Conservation (phyloP, 2,797 vertebrate genomes). For the Periparus ater region DNA sequence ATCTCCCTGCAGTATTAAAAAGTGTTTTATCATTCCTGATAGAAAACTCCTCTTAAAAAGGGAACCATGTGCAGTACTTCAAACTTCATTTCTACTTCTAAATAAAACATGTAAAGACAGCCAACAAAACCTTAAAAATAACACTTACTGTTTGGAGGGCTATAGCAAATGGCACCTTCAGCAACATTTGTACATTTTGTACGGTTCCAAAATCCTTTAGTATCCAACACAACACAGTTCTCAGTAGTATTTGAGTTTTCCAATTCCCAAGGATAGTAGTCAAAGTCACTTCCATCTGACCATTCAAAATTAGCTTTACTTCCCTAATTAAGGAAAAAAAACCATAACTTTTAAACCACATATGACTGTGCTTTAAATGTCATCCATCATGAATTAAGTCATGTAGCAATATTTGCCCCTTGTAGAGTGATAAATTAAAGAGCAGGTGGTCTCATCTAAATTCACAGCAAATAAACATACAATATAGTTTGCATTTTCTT, state of each 20-base stretch:
- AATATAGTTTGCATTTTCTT: not conserved
- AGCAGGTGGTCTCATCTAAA: not conserved
- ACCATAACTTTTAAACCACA: not conserved
- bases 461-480: not conserved
- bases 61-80: not conserved
- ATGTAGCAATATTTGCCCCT: not conserved
- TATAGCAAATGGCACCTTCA: constrained; percentile 93
- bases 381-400: not conserved
- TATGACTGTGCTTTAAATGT: not conserved
- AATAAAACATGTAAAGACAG: not conserved
- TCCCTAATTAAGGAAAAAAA: constrained; percentile 74
- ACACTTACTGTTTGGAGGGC: constrained; percentile 70
- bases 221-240: constrained; percentile 82
- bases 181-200: constrained; percentile 73
- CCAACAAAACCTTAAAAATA: not conserved
- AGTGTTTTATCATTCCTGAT: not conserved
- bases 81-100: not conserved
- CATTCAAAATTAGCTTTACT: constrained; percentile 83
- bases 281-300: constrained; percentile 87
- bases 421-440: not conserved
- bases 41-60: not conserved
- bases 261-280: constrained; percentile 75
- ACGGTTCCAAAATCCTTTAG: constrained; percentile 82
- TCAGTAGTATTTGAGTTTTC: constrained; percentile 53
- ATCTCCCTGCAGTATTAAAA: not conserved